A percentile compares a stretch with the other conserved stretches of the same genome.
Evolutionary conservation across 2,113 vertebrate genomes (phyloP).

Genomic region (Tinamus guttatus): DNA sequence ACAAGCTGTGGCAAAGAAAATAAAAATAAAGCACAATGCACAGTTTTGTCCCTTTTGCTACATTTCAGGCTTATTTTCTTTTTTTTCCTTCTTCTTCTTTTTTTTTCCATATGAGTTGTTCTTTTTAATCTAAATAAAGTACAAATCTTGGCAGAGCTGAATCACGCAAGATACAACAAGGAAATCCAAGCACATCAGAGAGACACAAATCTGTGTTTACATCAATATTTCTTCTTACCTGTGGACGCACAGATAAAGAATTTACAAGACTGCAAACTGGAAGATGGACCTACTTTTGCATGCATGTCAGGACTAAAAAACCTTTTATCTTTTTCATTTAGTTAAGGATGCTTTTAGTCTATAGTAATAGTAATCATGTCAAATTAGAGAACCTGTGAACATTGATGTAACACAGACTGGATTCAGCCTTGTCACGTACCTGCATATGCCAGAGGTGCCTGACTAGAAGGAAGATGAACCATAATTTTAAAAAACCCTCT

Average conservation of each 20-base stretch:
- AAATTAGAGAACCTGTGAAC: no score
- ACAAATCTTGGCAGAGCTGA: background rate
- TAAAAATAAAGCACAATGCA: background rate
- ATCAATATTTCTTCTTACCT: background rate
- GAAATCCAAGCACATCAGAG: background rate
- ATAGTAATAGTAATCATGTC: background rate
- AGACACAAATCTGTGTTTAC: background rate
- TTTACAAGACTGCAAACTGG: background rate
- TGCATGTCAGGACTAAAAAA: background rate
- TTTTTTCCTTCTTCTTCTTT: no score
- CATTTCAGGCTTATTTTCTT: background rate
- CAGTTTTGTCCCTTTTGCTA: background rate
- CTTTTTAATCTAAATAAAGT: background rate
- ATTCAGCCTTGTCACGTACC: background rate
- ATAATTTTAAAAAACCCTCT: background rate
- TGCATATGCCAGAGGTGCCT: background rate
- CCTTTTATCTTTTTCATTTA: no score
- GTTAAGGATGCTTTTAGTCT: background rate
- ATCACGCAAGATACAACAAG: background rate
- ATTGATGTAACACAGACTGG: no score
- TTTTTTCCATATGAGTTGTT: no score
- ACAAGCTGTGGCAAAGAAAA: background rate
- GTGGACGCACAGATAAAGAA: background rate
- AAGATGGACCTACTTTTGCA: background rate
- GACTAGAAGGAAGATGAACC: background rate